Evolutionary conservation across 1,140 invertebrate genomes (phyloP).

Genomic region (Oryctes rhinoceros): DNA sequence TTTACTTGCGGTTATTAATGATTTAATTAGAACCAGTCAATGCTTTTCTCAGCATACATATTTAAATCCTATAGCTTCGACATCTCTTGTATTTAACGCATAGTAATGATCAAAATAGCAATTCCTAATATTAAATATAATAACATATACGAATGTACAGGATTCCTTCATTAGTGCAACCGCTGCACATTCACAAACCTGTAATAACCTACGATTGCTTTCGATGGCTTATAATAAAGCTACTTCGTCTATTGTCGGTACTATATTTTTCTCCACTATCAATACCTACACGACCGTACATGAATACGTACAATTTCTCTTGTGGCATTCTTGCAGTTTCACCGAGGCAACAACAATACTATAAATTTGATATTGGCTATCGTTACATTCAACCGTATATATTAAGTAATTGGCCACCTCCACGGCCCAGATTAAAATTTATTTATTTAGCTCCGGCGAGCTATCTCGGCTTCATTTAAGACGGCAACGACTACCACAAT

Average conservation of each 20-base stretch:
- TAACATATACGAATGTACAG: no score
- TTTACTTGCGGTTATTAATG: no score
- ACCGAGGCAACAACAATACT: background rate
- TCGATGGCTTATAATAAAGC: no score
- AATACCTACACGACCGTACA: background rate
- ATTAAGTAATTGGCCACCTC: constrained; percentile 35
- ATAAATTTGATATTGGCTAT: constrained; percentile 28
- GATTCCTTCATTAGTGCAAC: no score
- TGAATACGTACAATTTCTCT: background rate
- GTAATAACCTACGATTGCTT: no score
- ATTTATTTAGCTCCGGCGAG: constrained; percentile 2
- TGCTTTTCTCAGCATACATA: no score
- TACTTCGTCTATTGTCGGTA: background rate
- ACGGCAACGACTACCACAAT: constrained; percentile 21
- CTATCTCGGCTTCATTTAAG: constrained; percentile 23
- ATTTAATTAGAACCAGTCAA: no score
- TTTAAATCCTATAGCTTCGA: no score
- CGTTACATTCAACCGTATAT: constrained; percentile 3
- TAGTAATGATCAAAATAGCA: no score
- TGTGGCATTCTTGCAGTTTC: background rate
- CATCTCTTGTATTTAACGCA: no score
- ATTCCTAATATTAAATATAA: no score
- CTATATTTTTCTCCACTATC: background rate
- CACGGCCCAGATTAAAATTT: background rate
- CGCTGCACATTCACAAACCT: no score